Percentiles rank a stretch among this genome's conserved stretches.
phyloP scores from a whole-genome alignment of 1,140 invertebrate species.

The Drosophila pachea region DNA sequence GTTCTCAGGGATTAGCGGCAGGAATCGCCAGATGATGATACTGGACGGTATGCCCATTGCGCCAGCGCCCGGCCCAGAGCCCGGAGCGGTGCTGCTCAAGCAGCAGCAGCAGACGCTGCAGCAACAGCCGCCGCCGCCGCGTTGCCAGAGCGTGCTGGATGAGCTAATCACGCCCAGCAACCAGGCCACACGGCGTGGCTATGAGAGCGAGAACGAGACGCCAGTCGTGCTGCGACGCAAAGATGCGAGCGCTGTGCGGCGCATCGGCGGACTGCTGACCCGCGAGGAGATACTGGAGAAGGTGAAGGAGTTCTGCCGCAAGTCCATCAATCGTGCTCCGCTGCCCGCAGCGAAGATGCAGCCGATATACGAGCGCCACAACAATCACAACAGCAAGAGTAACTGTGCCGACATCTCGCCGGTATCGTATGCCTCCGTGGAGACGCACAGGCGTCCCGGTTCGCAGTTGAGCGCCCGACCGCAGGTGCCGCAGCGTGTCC shows the following conservation, averaged over 20 bases:
- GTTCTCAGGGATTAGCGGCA: slow-evolving; percentile 56
- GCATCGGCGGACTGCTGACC: slow-evolving; percentile 68
- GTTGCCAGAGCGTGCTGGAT: slow-evolving; percentile 72
- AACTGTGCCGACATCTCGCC: slow-evolving; percentile 63
- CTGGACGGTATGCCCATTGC: slow-evolving; percentile 39
- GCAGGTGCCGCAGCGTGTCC: slow-evolving; percentile 68
- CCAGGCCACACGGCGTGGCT: slow-evolving; percentile 32
- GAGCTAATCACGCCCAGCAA: slow-evolving; percentile 39
- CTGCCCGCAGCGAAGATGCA: slow-evolving; percentile 44
- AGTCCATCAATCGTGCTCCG: slow-evolving; percentile 65
- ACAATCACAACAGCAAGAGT: neutral
- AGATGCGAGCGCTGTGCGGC: slow-evolving; percentile 26
- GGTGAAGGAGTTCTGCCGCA: slow-evolving; percentile 76
- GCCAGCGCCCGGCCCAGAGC: neutral
- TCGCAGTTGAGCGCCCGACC: slow-evolving; percentile 50
- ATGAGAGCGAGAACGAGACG: slow-evolving; percentile 63
- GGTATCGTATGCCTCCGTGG: slow-evolving; percentile 74
- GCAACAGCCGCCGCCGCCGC: slow-evolving; percentile 27
- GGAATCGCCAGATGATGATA: slow-evolving; percentile 54
- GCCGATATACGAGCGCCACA: slow-evolving; percentile 52
- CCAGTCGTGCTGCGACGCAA: slow-evolving; percentile 62
- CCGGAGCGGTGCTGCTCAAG: neutral
- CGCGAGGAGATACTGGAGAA: slow-evolving; percentile 76
- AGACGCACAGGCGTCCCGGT: slow-evolving; percentile 40
- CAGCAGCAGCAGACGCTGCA: slow-evolving; percentile 16